Percentiles rank a stretch among this genome's conserved stretches.
Conservation (phyloP, 2,888 invertebrate genomes). For the Pseudococcus longispinus region DNA sequence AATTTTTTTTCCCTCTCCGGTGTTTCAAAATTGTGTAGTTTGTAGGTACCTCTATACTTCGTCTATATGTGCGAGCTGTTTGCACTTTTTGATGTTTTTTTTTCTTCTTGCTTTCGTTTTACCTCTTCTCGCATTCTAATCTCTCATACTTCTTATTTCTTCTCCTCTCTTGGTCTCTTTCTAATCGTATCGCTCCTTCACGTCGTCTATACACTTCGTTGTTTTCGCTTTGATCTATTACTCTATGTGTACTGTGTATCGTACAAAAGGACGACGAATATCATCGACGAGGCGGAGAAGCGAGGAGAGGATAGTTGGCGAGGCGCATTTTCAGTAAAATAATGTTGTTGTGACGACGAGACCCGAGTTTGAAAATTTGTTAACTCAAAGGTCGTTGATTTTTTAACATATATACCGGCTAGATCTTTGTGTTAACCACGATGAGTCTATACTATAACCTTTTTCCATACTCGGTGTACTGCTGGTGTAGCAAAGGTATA, state of each 20-base stretch:
- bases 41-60: not conserved
- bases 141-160: not conserved
- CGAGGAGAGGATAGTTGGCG: not conserved
- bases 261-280: not conserved
- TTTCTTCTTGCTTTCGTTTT: not conserved
- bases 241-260: not conserved
- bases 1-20: not conserved
- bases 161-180: not conserved
- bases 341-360: not conserved
- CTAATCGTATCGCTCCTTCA: not conserved
- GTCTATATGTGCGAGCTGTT: not conserved
- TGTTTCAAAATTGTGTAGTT: not conserved
- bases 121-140: not conserved
- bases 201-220: not conserved
- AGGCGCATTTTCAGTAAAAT: not conserved
- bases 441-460: not conserved
- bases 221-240: slow-evolving; percentile 9
- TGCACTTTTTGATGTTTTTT: slow-evolving; percentile 17
- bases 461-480: no score
- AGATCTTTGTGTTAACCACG: not conserved
- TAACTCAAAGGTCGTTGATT: slow-evolving; percentile 5
- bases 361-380: not conserved
- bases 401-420: not conserved
- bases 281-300: not conserved
- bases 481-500: no score